Conservation (phyloP, 2,888 invertebrate genomes). For the Watsonalla cultraria region DNA sequence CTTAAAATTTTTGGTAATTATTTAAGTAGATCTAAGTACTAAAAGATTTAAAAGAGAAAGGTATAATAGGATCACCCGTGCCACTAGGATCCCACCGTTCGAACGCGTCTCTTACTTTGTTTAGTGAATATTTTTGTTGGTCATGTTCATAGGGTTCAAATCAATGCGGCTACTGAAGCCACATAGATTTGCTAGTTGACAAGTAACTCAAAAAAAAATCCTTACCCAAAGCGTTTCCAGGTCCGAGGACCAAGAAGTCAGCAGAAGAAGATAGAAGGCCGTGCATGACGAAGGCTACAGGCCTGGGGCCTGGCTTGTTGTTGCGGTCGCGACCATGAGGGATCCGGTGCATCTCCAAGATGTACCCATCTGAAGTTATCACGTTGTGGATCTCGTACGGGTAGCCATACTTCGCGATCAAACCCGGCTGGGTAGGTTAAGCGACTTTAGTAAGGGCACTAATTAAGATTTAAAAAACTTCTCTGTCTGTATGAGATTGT, state of each 20-base stretch:
- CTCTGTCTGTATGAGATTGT: too few relatives aligned
- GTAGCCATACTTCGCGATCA: conserved; percentile 47
- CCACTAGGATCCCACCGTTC: too few relatives aligned
- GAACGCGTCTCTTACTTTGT: too few relatives aligned
- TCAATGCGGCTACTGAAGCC: not conserved
- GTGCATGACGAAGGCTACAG: conserved; percentile 41
- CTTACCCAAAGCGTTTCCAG: conserved; percentile 40
- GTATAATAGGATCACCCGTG: too few relatives aligned
- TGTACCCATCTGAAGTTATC: conserved; percentile 44
- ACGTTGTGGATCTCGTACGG: conserved; percentile 44
- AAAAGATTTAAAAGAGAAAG: too few relatives aligned
- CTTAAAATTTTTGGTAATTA: too few relatives aligned
- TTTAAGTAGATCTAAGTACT: too few relatives aligned
- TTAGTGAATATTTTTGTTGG: too few relatives aligned
- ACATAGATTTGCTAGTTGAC: too few relatives aligned
- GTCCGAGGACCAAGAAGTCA: conserved; percentile 43
- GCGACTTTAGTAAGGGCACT: not conserved
- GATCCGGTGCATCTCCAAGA: conserved; percentile 46
- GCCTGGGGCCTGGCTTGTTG: conserved; percentile 23
- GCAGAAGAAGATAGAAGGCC: conserved; percentile 50
- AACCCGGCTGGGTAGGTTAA: conserved; percentile 33
- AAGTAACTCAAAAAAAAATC: not conserved
- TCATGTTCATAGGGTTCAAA: not conserved
- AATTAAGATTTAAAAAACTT: too few relatives aligned
- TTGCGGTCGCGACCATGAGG: conserved; percentile 38